Evolutionary conservation across 2,888 invertebrate species (phyloP), one percentile per base, ranked within the genome.

Genomic region (Willowsia nigromaculata): DNA sequence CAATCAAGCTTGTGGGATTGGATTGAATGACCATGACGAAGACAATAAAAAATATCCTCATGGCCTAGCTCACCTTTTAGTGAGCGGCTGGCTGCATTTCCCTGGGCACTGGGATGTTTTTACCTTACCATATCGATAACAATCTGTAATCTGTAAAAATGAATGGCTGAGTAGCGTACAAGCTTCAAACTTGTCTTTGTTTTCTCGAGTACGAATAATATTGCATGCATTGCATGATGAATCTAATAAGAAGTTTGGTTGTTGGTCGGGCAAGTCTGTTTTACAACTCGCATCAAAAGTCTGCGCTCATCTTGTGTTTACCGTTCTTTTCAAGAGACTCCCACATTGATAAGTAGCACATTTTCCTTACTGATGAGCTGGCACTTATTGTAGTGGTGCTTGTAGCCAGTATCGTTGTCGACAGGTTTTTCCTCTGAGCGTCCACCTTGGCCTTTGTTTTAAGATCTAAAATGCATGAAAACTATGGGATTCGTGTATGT

Each of bases 321-420:
- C 88, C 50, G 88, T 88, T 88, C 33, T 27, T 76, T 76, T 76
- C 50, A 50, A 76, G 68, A 78, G 76, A 88, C 88, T 84, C 88
- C 88, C 84, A 88, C 88, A 88, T 88, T 84, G 84, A 78, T 84
- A 88, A 88, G 88, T 88, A 88, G 84, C 88, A 76, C 84, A 88
- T 83, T 88, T 76, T 76, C 47, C 43, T 74, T 47, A 18, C 6
- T 33, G 37, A 65, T 65, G 18, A 65, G 33, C 33, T 56, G 27
- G 25, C 27, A 27, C 22, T 56, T 56, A n/a, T 30, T 65, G 62
- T 33, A 33, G 22, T 56, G 47, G 47, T 13, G 18, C 2, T 18
- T 56, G 15, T 33, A 18, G 37, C n/a, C n/a, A n/a, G 33, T 37
- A 37, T 33, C 37, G 18, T 33, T 65, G 65, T 65, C 65, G 65